These are phyloP conservation scores for Phalacrocorax brasilianus DNA, from an alignment of 2,113 vertebrate species.

Conservation along the genomic window DNA sequence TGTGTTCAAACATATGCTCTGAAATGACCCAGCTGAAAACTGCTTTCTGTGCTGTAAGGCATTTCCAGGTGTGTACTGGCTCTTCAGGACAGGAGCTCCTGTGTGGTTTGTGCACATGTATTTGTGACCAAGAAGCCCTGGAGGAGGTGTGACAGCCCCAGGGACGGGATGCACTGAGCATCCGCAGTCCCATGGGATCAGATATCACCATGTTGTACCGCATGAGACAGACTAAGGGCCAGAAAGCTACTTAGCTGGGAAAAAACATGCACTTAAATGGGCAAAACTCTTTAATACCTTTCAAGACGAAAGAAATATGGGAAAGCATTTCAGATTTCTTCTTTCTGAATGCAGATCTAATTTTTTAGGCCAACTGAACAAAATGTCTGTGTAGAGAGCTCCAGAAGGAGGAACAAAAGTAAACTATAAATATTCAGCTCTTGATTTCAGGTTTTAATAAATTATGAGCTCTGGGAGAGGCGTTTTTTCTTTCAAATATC, in stretches of 20 bases:
- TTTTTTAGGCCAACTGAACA: constrained; percentile 32
- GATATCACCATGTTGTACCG: not conserved
- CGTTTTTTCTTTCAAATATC: not conserved
- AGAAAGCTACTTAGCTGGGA: not conserved
- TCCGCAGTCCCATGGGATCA: rapidly evolving
- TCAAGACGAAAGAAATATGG: not conserved
- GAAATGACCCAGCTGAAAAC: not conserved
- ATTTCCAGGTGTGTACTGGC: too few relatives aligned
- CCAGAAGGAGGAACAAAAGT: constrained; percentile 32
- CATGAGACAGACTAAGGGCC: not conserved
- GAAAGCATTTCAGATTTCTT: not conserved
- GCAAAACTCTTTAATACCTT: not conserved
- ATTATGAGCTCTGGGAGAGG: constrained; percentile 21
- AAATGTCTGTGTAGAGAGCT: constrained; percentile 8
- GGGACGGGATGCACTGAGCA: not conserved
- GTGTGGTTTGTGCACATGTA: rapidly evolving
- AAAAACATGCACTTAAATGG: not conserved
- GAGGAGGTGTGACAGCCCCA: not conserved
- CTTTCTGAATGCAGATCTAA: not conserved
- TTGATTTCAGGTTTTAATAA: constrained; percentile 62
- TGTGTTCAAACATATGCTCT: too few relatives aligned
- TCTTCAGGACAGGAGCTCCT: not conserved
- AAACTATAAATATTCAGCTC: constrained; percentile 61
- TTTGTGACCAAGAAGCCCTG: not conserved
- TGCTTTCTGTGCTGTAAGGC: not conserved